Evolutionary conservation across 30 jellyfish, hydroid and myxozoan species (phyloP), one percentile per base, ranked within the genome.

Genomic region (Sanderia malayensis): DNA sequence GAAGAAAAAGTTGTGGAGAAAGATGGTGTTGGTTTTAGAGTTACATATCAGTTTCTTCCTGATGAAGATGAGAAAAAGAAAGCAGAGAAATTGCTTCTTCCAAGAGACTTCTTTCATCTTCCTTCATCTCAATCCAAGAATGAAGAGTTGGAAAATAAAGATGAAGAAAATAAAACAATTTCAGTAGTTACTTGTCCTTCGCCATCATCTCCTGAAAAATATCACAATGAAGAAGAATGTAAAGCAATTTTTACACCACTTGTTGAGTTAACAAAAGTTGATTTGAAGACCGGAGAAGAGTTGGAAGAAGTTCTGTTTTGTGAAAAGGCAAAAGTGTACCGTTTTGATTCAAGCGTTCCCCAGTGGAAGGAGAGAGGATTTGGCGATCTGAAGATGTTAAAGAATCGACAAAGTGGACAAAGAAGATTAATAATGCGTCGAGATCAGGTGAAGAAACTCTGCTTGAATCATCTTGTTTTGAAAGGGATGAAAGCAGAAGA

Each of bases 281-380:
- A 71, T 10, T 6, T 29, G 0, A 67, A 44, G 49, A 58, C 81
- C 23, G 88, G 95, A 17, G 88, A 83, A 58, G 95, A 83, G 53
- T 19, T 18, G 30, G 88, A 83, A 68, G 64, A 30, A 4, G 67
- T 44, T 25, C 23, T 83, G 84, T 83, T 83, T 66, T 64, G 72
- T 53, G 84, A 65, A 8, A 33, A 44, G 22, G 80, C 86, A 2
- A 83, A 83, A 46, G 19, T 83, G 23, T 83, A 83, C 49, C 58
- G 87, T 25, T 83, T 70, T 34, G 95, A 83, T 47, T 60, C 61
- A n/a, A 59, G 30, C 11, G 57, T 45, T 32, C 78, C 61, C 19
- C 66, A 83, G 32, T 83, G 95, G 95, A 83, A 83, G 37, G 95
- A 71, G 52, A 73, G 95, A 20, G 95, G 95, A 49, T 52, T 66